Evolutionary conservation across 2,797 vertebrate species (phyloP).

Genomic region (Eutrigla gurnardus): DNA sequence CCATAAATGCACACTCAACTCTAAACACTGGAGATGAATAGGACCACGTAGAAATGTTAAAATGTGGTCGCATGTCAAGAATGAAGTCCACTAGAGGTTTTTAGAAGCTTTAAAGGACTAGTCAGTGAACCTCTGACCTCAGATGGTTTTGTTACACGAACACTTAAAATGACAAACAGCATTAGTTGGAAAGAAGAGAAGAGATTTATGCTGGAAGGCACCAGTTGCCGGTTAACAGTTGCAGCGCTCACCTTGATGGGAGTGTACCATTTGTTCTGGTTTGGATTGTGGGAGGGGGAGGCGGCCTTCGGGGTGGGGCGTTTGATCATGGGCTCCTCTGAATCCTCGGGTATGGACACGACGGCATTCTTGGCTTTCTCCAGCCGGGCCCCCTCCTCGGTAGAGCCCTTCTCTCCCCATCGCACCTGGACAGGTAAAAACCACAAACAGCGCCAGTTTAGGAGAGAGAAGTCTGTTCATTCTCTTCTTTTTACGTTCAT

Average conservation of each 20-base stretch:
- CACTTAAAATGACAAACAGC: background rate
- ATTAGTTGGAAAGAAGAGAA: background rate
- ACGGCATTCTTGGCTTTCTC: constrained; percentile 96
- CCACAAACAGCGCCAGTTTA: background rate
- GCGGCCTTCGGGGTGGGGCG: constrained; percentile 74
- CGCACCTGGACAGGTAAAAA: constrained; percentile 85
- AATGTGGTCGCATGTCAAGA: no score
- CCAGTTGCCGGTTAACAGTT: background rate
- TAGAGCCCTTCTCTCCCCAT: constrained; percentile 97
- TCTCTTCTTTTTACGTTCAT: background rate
- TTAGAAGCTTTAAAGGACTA: background rate
- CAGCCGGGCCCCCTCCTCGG: constrained; percentile 94
- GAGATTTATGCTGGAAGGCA: background rate
- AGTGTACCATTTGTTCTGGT: constrained; percentile 93
- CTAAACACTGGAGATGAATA: background rate
- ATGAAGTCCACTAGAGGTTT: background rate
- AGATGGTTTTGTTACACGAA: background rate
- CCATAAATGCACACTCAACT: background rate
- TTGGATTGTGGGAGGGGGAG: constrained; percentile 72
- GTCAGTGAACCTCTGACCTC: background rate
- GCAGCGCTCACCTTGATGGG: constrained; percentile 90
- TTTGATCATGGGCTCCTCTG: constrained; percentile 82
- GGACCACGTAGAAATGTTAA: no score
- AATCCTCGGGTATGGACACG: constrained; percentile 89
- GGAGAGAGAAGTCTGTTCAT: background rate